Percentiles rank a stretch among this genome's conserved stretches.
phyloP scores from a whole-genome alignment of 2,888 invertebrate species.

The Clistopyga incitator region DNA sequence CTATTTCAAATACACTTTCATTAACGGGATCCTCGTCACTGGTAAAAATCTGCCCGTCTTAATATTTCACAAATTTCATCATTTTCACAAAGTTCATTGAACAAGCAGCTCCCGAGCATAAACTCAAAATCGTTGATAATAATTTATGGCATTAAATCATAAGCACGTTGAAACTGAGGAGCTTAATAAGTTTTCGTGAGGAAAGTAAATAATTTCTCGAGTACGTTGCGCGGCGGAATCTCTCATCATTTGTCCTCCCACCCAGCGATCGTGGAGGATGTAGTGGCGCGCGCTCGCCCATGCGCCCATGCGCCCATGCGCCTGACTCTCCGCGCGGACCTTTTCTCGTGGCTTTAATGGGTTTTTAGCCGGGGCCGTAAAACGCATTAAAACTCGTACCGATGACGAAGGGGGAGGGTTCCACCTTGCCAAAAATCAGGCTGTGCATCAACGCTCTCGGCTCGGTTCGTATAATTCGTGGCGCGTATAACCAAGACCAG shows the following conservation, averaged over 20 bases:
- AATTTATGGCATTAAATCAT: background rate
- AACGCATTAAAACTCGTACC: constrained; percentile 83
- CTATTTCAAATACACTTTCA: too few relatives aligned
- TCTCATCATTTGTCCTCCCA: constrained; percentile 51
- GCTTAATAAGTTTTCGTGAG: constrained; percentile 32
- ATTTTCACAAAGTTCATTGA: too few relatives aligned
- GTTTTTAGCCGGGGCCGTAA: constrained; percentile 81
- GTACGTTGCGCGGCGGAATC: background rate
- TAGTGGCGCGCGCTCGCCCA: background rate
- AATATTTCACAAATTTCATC: too few relatives aligned
- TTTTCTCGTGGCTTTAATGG: constrained; percentile 76
- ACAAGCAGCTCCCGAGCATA: too few relatives aligned
- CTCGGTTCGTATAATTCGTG: constrained; percentile 67
- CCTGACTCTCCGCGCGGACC: constrained; percentile 19
- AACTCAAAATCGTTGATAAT: background rate
- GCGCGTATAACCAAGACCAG: constrained; percentile 66
- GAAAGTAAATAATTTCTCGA: constrained; percentile 41
- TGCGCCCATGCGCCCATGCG: constrained; percentile 18
- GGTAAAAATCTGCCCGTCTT: too few relatives aligned
- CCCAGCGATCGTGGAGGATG: constrained; percentile 15
- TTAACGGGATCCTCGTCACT: too few relatives aligned
- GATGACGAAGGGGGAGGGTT: constrained; percentile 80
- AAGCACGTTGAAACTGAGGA: background rate
- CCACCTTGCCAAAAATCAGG: constrained; percentile 81
- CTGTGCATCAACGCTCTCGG: constrained; percentile 75